A percentile compares a stretch with the other conserved stretches of the same genome.
Evolutionary conservation across 2,113 vertebrate species (phyloP).

Genomic region (Ariopsis seemanni): DNA sequence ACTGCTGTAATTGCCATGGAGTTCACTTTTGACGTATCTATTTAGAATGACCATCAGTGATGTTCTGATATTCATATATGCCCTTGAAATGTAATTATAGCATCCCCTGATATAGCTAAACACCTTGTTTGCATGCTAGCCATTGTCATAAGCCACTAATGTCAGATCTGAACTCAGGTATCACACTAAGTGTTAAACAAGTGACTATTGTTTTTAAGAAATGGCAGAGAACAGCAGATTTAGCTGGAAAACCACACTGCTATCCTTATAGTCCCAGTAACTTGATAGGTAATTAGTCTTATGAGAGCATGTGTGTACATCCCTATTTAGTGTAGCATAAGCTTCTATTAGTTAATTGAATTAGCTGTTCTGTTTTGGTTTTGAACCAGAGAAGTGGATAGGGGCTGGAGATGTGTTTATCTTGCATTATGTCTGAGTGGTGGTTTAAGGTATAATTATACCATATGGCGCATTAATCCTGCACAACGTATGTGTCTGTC

Average conservation of each 20-base stretch:
- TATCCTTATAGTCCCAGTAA: conserved; percentile 68
- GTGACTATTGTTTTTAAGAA: conserved; percentile 60
- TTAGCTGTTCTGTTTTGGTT: conserved; percentile 66
- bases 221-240: conserved; percentile 60
- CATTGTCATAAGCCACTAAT: conserved; percentile 59
- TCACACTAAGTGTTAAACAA: conserved; percentile 57
- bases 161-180: conserved; percentile 60
- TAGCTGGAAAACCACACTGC: conserved; percentile 52
- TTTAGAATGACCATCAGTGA: conserved; percentile 61
- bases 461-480: conserved; percentile 62
- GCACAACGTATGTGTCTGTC: conserved; percentile 56
- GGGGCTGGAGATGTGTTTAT: conserved; percentile 67
- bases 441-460: conserved; percentile 73
- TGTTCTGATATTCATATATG: conserved; percentile 74
- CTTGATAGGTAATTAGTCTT: conserved; percentile 71
- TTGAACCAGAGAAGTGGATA: conserved; percentile 70
- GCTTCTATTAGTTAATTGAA: conserved; percentile 71
- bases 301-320: conserved; percentile 67
- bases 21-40: conserved; percentile 53
- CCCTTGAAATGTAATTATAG: conserved; percentile 70
- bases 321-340: conserved; percentile 63
- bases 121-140: conserved; percentile 68
- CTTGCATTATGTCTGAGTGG: conserved; percentile 63
- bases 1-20: conserved; percentile 68
- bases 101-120: conserved; percentile 67